A percentile compares a stretch with the other conserved stretches of the same genome.
These are phyloP conservation scores for Crenichthys baileyi DNA, from an alignment of 2,797 vertebrate genomes.

Conservation along the genomic window DNA sequence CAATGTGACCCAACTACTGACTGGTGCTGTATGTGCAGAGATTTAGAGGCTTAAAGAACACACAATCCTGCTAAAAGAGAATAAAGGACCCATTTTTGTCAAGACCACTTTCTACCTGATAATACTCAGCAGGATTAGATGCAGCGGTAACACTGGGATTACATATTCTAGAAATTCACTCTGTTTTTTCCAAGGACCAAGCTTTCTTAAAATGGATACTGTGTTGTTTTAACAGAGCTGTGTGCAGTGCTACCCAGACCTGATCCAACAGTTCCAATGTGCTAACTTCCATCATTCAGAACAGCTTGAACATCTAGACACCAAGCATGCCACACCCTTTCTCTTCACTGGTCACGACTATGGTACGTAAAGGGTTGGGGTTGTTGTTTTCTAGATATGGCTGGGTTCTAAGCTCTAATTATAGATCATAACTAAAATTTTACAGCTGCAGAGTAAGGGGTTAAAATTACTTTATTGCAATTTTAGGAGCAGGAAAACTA, in stretches of 20 bases:
- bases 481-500: background rate
- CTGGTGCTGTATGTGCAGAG: too few relatives aligned
- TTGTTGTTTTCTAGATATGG: too few relatives aligned
- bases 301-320: background rate
- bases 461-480: background rate
- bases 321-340: background rate
- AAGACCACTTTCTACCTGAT: background rate
- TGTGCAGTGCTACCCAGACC: background rate
- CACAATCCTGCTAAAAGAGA: background rate
- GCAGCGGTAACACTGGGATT: background rate
- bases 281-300: background rate
- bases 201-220: background rate
- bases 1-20: background rate
- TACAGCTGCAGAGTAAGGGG: too few relatives aligned
- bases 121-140: background rate
- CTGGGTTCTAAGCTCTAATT: too few relatives aligned
- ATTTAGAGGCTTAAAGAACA: background rate
- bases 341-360: background rate
- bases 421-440: too few relatives aligned
- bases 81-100: background rate
- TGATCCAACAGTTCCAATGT: background rate
- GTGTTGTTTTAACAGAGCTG: background rate
- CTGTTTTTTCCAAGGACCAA: background rate
- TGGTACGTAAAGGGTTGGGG: too few relatives aligned
- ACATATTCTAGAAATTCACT: background rate